These are phyloP conservation scores for Ranitomeya imitator DNA, from an alignment of 2,113 vertebrate genomes.

Conservation along the genomic window DNA sequence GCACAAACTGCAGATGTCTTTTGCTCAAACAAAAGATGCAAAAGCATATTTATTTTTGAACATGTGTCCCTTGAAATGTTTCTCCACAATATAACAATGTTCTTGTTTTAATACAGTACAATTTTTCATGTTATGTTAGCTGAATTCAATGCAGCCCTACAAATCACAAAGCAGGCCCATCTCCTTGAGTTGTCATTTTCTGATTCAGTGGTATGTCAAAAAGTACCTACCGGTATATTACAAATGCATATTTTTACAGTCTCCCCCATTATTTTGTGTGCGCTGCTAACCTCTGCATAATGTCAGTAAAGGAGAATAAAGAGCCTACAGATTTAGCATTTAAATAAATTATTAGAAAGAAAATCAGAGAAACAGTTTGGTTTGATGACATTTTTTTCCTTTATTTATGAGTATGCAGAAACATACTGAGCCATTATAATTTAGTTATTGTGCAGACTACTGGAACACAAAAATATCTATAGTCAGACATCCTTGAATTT, in stretches of 20 bases:
- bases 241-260: conserved; percentile 9
- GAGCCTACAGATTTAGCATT: conserved; percentile 5
- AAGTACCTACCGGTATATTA: neutral
- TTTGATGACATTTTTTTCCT: neutral
- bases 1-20: neutral
- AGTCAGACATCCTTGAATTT: neutral
- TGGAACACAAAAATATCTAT: neutral
- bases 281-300: conserved; percentile 19
- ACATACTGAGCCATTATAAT: neutral
- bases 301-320: neutral
- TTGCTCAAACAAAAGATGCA: neutral
- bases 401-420: neutral
- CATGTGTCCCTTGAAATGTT: neutral
- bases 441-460: neutral
- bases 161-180: conserved; percentile 5
- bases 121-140: conserved; percentile 4
- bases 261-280: neutral
- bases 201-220: conserved; percentile 1
- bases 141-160: conserved; percentile 7
- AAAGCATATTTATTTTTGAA: neutral
- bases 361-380: neutral
- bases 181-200: conserved; percentile 30
- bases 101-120: neutral
- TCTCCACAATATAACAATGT: neutral
- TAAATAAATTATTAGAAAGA: neutral